Evolutionary conservation across 2,113 vertebrate species (phyloP).

Genomic region (Progne subis): DNA sequence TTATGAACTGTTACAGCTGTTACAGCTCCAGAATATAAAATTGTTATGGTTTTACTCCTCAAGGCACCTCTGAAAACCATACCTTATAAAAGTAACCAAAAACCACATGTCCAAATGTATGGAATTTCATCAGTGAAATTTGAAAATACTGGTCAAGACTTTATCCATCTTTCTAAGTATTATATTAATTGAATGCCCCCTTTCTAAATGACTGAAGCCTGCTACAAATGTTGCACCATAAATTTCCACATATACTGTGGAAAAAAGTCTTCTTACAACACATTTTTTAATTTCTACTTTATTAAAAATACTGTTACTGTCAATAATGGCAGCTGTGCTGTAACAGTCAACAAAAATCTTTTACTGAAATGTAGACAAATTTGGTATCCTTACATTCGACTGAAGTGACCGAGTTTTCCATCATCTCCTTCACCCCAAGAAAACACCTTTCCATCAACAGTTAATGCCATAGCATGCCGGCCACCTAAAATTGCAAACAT

Average conservation of each 20-base stretch:
- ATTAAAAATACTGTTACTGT: background rate
- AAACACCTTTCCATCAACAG: conserved; percentile 97
- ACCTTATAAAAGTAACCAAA: background rate
- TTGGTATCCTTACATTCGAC: conserved; percentile 86
- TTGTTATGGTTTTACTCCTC: background rate
- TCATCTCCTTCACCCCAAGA: conserved; percentile 99
- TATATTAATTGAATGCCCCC: background rate
- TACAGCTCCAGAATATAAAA: background rate
- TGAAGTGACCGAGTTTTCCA: conserved; percentile 98
- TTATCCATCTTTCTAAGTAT: background rate
- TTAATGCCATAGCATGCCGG: conserved; percentile 95
- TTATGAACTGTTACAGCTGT: background rate
- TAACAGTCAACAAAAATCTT: background rate
- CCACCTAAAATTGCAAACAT: conserved; percentile 77
- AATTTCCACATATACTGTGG: background rate
- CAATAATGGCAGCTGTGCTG: background rate
- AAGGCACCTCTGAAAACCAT: background rate
- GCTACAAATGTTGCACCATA: background rate
- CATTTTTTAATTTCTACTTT: background rate
- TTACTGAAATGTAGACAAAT: background rate
- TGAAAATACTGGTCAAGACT: background rate
- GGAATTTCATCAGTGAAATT: background rate
- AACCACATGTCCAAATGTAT: background rate
- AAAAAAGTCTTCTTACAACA: background rate
- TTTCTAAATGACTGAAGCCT: background rate